Percentiles rank a stretch among this genome's conserved stretches.
Conservation (phyloP, 2,888 invertebrate species). For the Apocheima hispidaria region DNA sequence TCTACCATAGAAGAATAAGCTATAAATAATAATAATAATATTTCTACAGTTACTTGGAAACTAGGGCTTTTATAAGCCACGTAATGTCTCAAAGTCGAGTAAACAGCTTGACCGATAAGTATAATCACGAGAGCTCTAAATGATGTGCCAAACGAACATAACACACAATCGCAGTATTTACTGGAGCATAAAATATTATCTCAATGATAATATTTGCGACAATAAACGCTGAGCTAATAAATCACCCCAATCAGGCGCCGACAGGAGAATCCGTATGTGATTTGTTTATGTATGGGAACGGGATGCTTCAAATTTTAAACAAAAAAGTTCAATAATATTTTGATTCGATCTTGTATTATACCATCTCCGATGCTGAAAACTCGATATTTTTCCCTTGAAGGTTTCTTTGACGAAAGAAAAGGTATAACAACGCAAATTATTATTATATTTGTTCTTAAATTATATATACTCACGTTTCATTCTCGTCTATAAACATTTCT, state of each 20-base stretch:
- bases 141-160: not conserved
- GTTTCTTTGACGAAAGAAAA: too few relatives aligned
- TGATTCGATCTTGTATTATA: too few relatives aligned
- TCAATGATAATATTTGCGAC: slow-evolving; percentile 13
- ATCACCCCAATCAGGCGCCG: not conserved
- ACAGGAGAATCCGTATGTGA: not conserved
- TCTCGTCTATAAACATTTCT: slow-evolving; percentile 85
- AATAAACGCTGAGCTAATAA: slow-evolving; percentile 7
- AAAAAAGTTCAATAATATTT: not conserved
- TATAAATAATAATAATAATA: too few relatives aligned
- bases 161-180: not conserved
- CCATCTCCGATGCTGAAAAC: too few relatives aligned
- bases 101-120: slow-evolving; percentile 16
- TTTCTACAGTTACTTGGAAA: not conserved
- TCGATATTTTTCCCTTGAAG: not conserved
- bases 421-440: too few relatives aligned
- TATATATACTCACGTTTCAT: slow-evolving; percentile 77
- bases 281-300: not conserved
- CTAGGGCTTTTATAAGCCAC: not conserved
- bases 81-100: not conserved
- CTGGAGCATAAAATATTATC: slow-evolving; percentile 10
- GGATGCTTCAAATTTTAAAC: not conserved
- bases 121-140: slow-evolving; percentile 8
- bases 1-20: too few relatives aligned
- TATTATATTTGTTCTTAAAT: not conserved